These are phyloP conservation scores for Nymphalis io DNA, from an alignment of 1,140 invertebrate species.

Conservation along the genomic window DNA sequence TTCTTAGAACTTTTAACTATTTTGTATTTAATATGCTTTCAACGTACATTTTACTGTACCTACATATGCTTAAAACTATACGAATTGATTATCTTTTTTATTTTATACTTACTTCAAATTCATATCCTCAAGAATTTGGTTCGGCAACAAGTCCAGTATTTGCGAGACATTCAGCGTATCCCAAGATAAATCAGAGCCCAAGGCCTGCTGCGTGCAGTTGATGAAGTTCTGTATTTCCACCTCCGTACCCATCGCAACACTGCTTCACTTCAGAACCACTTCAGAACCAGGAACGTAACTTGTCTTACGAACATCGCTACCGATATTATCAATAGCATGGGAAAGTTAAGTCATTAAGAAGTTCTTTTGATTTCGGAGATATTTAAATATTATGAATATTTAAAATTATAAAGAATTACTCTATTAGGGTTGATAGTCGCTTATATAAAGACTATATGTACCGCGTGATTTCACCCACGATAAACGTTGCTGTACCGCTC, in stretches of 20 bases:
- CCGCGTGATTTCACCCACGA: too few species aligned
- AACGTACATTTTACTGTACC: too few species aligned
- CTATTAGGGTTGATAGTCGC: too few species aligned
- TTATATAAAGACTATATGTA: too few species aligned
- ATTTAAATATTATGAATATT: too few species aligned
- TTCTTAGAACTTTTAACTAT: neutral
- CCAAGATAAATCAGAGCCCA: conserved; percentile 57
- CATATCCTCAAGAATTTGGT: conserved; percentile 63
- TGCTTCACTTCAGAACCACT: conserved; percentile 14
- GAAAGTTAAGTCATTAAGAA: too few species aligned
- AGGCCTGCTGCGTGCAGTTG: conserved; percentile 68
- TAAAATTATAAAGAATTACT: too few species aligned
- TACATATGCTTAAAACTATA: too few species aligned
- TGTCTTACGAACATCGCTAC: neutral
- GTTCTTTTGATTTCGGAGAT: too few species aligned
- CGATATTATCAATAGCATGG: neutral
- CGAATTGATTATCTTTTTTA: too few species aligned
- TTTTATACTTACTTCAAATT: conserved; percentile 66
- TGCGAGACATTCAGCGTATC: conserved; percentile 66
- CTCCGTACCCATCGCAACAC: conserved; percentile 61
- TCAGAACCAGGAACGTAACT: neutral
- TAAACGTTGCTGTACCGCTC: too few species aligned
- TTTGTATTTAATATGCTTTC: neutral
- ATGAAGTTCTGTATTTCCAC: conserved; percentile 68
- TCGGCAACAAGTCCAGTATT: conserved; percentile 62